Evolutionary conservation across 1,140 invertebrate species (phyloP).

Genomic region (Drosophila lini): DNA sequence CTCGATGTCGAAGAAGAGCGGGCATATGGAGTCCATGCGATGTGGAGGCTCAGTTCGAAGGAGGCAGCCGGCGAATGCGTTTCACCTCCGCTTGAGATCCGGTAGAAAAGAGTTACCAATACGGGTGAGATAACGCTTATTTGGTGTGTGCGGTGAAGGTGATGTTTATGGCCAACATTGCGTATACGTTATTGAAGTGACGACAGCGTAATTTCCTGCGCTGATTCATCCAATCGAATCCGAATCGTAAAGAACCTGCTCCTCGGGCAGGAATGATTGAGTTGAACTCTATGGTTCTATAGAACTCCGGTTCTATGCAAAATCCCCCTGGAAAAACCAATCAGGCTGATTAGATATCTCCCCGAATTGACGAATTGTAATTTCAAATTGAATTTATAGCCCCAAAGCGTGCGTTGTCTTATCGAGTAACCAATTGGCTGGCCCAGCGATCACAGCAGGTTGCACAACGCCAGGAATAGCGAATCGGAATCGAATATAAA

Average conservation of each 20-base stretch:
- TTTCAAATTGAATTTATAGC: conserved; percentile 76
- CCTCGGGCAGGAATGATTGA: conserved; percentile 20
- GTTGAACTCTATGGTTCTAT: not conserved
- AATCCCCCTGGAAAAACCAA: conserved; percentile 53
- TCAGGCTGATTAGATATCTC: conserved; percentile 71
- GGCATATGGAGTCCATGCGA: conserved; percentile 12
- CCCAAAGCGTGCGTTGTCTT: conserved; percentile 44
- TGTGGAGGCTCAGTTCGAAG: conserved; percentile 61
- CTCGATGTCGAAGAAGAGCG: conserved; percentile 14
- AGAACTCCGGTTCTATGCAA: conserved; percentile 18
- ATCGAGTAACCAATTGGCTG: conserved; percentile 56
- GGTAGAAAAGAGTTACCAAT: conserved; percentile 26
- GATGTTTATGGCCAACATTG: conserved; percentile 50
- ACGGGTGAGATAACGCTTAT: conserved; percentile 62
- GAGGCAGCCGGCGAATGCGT: conserved; percentile 60
- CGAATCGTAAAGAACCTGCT: not conserved
- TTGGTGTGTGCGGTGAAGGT: conserved; percentile 6
- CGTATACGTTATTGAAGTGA: conserved; percentile 39
- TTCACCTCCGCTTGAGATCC: conserved; percentile 25
- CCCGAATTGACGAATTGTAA: conserved; percentile 46
- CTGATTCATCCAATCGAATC: conserved; percentile 54
- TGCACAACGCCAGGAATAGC: conserved; percentile 36
- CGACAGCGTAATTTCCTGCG: conserved; percentile 52
- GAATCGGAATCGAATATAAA: not conserved
- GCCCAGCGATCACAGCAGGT: conserved; percentile 51